A percentile compares a stretch with the other conserved stretches of the same genome.
These are phyloP conservation scores for Caenorhabditis sp. DNA, from an alignment of 2,888 invertebrate species.

Conservation along the genomic window DNA sequence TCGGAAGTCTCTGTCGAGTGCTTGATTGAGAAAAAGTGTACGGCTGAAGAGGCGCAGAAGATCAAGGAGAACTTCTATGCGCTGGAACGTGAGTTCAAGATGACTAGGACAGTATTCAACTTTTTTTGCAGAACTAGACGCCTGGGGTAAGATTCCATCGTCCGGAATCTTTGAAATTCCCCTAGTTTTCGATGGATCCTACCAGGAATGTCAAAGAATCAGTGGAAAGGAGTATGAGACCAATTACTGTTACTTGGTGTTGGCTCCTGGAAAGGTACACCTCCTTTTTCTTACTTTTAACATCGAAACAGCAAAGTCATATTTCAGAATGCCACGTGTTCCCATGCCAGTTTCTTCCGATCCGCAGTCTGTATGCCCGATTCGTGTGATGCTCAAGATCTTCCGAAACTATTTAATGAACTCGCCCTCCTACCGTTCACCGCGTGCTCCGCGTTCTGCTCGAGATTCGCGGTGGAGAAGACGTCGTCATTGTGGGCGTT, in stretches of 20 bases:
- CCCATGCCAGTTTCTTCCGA: not conserved
- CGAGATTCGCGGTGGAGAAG: not conserved
- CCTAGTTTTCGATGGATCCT: constrained; percentile 42
- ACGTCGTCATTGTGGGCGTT: constrained; percentile 40
- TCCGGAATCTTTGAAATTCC: constrained; percentile 45
- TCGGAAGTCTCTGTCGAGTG: constrained; percentile 25
- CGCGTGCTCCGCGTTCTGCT: constrained; percentile 30
- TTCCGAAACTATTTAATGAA: constrained; percentile 42
- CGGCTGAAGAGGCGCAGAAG: not conserved
- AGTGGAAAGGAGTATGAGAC: constrained; percentile 49
- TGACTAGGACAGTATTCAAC: not conserved
- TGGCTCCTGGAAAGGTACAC: constrained; percentile 22
- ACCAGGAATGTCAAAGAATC: constrained; percentile 45
- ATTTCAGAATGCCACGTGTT: not conserved
- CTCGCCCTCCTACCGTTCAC: constrained; percentile 31
- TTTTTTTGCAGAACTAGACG: constrained; percentile 53
- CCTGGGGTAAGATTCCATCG: constrained; percentile 48
- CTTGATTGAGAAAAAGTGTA: constrained; percentile 19
- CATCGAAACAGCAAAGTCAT: too few relatives aligned
- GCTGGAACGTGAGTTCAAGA: constrained; percentile 26
- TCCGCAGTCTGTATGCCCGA: constrained; percentile 42
- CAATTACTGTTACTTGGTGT: constrained; percentile 50
- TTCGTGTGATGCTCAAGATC: constrained; percentile 37
- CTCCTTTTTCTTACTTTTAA: too few relatives aligned
- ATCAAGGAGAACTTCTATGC: constrained; percentile 43